A percentile compares a stretch with the other conserved stretches of the same genome.
Evolutionary conservation across 2,888 invertebrate species (phyloP).

Genomic region (Catocala fraxini): DNA sequence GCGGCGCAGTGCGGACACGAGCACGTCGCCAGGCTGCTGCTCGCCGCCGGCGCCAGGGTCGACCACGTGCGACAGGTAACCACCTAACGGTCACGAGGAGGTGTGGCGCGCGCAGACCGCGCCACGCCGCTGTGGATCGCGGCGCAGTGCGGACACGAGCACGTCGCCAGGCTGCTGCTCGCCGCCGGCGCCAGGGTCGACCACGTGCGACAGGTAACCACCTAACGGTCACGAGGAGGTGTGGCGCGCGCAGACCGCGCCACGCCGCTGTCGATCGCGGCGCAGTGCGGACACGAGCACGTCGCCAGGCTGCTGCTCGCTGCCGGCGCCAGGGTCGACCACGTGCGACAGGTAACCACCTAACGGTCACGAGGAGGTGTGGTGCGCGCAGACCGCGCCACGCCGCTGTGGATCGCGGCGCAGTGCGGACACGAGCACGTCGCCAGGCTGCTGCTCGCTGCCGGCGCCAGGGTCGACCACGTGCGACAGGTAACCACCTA

Average conservation of each 20-base stretch:
- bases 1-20: too few relatives aligned
- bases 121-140: too few relatives aligned
- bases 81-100: too few relatives aligned
- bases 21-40: too few relatives aligned
- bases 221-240: too few relatives aligned
- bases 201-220: conserved; percentile 88
- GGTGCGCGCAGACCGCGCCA: conserved; percentile 90
- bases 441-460: conserved; percentile 92
- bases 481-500: conserved; percentile 89
- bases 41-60: too few relatives aligned
- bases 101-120: too few relatives aligned
- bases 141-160: too few relatives aligned
- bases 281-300: conserved; percentile 97
- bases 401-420: conserved; percentile 97
- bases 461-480: conserved; percentile 93
- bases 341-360: conserved; percentile 86
- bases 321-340: conserved; percentile 92
- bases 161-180: too few relatives aligned
- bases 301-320: conserved; percentile 91
- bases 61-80: too few relatives aligned
- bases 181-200: too few relatives aligned
- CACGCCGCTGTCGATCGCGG: conserved; percentile 96
- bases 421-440: conserved; percentile 97
- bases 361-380: too few relatives aligned
- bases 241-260: conserved; percentile 75